Evolutionary conservation across 2,888 invertebrate species (phyloP), one percentile per base, ranked within the genome.

Genomic region (Ophonus ardosiacus): DNA sequence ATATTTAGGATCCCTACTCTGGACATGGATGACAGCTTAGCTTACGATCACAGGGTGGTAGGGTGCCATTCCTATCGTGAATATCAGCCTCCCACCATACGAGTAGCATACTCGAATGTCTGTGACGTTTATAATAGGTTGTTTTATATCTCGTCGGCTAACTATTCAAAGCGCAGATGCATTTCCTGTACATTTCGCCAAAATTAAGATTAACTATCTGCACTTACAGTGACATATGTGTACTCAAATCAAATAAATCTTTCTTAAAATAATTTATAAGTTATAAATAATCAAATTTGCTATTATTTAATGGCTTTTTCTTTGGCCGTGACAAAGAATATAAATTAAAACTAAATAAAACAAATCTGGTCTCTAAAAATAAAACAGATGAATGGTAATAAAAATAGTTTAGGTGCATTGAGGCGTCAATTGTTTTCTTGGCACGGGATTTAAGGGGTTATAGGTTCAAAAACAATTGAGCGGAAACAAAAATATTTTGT

Each of bases 101-200:
- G n/a, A n/a, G n/a, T n/a, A n/a, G n/a, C 61, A 61, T 61, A 8
- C 21, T 21, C 13, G 21, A 21, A 10, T 21, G 61, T 18, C 10
- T 21, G 21, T 61, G 61, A 61, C 61, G 18, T 61, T 61, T 21
- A 61, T 61, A 61, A 21, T 61, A 61, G 13, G 18, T 21, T 61
- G 61, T 21, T 61, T 61, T 21, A 61, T 61, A 61, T 17, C 21
- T 61, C 7, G 61, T 15, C 43, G 18, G 21, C 61, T 21, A 13
- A 21, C n/a, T n/a, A n/a, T n/a, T 61, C 61, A 61, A 61, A 61
- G 4, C 17, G 7, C 61, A 61, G 61, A 7, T 61, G 61, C 18
- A 61, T 10, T 21, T 21, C 10, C 61, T 61, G 21, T 18, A 7
- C 10, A 18, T 21, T 21, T 21, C 17, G 21, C 21, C 21, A 61